A percentile compares a stretch with the other conserved stretches of the same genome.
phyloP scores from a whole-genome alignment of 2,888 invertebrate species.

The Gastrophysa polygoni region DNA sequence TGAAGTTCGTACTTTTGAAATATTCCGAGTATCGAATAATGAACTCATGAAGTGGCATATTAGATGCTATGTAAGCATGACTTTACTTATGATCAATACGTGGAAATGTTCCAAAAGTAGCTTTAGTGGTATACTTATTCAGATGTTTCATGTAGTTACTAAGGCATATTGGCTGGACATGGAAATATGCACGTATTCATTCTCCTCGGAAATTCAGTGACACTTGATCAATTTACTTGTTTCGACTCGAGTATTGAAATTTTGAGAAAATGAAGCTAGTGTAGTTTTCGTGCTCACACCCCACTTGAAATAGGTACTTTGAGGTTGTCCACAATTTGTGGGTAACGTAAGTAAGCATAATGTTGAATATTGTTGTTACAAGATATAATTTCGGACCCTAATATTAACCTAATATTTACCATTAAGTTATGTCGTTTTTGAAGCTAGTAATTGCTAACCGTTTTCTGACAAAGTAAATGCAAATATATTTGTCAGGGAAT shows the following conservation, averaged over 20 bases:
- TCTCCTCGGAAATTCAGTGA: background rate
- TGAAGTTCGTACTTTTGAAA: constrained; percentile 19
- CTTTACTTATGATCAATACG: constrained; percentile 8
- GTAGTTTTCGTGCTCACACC: background rate
- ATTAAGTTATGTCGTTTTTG: constrained; percentile 33
- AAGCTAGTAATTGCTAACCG: constrained; percentile 38
- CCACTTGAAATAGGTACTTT: constrained; percentile 24
- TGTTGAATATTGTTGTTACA: constrained; percentile 31
- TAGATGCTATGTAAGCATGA: background rate
- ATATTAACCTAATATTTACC: constrained; percentile 33
- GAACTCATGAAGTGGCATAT: background rate
- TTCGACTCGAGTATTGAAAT: background rate
- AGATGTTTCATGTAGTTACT: constrained; percentile 31
- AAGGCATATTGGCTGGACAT: background rate
- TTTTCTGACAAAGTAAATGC: constrained; percentile 40
- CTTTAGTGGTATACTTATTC: constrained; percentile 28
- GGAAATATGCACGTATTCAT: constrained; percentile 17
- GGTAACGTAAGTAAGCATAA: constrained; percentile 30
- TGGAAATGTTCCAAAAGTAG: constrained; percentile 16
- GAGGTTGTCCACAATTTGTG: constrained; percentile 25
- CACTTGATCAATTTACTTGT: background rate
- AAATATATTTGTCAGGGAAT: constrained; percentile 42
- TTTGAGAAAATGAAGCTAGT: background rate
- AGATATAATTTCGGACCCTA: constrained; percentile 36
- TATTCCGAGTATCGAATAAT: constrained; percentile 20